Conservation (phyloP, 2,113 vertebrate genomes). For the Mellivora capensis region DNA sequence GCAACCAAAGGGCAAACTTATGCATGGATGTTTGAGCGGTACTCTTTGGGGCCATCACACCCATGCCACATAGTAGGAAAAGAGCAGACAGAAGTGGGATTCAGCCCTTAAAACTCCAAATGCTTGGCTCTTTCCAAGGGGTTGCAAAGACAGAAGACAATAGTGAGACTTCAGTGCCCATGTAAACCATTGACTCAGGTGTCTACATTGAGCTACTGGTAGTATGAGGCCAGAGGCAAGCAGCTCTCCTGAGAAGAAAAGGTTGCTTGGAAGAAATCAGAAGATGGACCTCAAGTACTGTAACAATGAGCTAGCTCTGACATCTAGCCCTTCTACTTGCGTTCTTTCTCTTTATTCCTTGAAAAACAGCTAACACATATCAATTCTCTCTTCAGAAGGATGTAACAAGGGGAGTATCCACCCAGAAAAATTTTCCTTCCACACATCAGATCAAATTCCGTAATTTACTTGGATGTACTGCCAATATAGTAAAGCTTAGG, state of each 20-base stretch:
- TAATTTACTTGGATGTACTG: background rate
- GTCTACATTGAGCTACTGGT: background rate
- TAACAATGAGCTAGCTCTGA: background rate
- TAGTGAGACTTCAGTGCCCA: background rate
- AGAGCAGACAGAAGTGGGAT: background rate
- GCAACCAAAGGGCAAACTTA: background rate
- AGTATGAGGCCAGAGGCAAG: background rate
- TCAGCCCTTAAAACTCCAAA: background rate
- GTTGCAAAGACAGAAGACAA: background rate
- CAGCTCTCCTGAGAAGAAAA: background rate
- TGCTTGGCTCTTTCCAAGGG: background rate
- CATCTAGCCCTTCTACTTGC: rapidly evolving
- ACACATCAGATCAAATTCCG: background rate
- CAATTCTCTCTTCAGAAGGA: background rate
- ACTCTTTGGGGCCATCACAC: background rate
- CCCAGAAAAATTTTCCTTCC: background rate
- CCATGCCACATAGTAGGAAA: rapidly evolving
- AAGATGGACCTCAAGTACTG: rapidly evolving
- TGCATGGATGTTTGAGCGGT: background rate
- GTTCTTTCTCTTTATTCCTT: too few species aligned
- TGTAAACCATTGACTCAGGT: background rate
- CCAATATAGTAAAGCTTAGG: background rate
- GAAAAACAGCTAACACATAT: background rate
- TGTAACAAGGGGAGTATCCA: background rate
- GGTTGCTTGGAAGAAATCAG: background rate